Evolutionary conservation across 2,888 invertebrate genomes (phyloP).

Genomic region (Dynastes tityus): DNA sequence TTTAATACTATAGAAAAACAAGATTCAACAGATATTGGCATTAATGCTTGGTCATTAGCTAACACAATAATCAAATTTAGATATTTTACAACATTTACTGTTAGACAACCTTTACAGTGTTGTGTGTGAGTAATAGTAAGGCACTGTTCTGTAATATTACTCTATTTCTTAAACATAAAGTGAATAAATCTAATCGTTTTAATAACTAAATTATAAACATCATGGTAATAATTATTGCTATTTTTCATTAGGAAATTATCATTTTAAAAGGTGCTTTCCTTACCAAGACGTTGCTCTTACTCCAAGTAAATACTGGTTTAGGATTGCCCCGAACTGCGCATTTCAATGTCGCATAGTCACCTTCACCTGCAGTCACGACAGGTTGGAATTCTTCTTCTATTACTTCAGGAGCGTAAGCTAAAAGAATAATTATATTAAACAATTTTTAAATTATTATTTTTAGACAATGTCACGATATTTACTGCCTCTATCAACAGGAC

Average conservation of each 20-base stretch:
- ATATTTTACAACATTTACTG: too few relatives aligned
- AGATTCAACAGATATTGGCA: too few relatives aligned
- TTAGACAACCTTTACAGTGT: too few relatives aligned
- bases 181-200: too few relatives aligned
- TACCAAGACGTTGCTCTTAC: slow-evolving; percentile 81
- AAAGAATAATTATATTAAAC: slow-evolving; percentile 31
- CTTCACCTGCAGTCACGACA: slow-evolving; percentile 80
- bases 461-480: neutral
- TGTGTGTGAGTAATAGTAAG: too few relatives aligned
- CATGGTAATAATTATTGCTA: neutral
- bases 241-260: too few relatives aligned
- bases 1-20: too few relatives aligned
- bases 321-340: slow-evolving; percentile 87
- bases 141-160: too few relatives aligned
- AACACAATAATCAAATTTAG: too few relatives aligned
- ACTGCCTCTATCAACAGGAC: slow-evolving; percentile 53
- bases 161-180: too few relatives aligned
- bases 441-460: slow-evolving; percentile 12
- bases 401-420: slow-evolving; percentile 66
- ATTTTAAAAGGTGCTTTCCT: slow-evolving; percentile 55
- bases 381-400: slow-evolving; percentile 70
- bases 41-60: too few relatives aligned
- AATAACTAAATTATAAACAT: too few relatives aligned
- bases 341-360: slow-evolving; percentile 81
- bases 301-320: slow-evolving; percentile 85